phyloP scores from a whole-genome alignment of 2,888 invertebrate genomes.

The Euproctis similis region DNA sequence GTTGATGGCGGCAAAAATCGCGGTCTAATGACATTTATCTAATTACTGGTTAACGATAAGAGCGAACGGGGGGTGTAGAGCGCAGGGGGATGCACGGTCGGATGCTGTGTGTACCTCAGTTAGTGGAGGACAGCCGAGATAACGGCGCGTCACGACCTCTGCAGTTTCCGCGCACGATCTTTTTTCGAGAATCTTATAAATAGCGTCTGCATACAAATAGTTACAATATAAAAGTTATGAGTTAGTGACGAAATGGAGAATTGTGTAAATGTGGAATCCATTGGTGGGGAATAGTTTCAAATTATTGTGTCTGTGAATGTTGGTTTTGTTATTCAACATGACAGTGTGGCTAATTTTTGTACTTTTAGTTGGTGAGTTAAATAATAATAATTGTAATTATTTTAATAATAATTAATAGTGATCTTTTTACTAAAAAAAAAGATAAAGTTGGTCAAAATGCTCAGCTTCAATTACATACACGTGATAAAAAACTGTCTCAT shows the following conservation, averaged over 20 bases:
- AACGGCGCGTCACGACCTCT: constrained; percentile 18
- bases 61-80: constrained; percentile 37
- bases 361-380: constrained; percentile 46
- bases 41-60: constrained; percentile 71
- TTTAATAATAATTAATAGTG: too few species aligned
- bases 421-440: too few species aligned
- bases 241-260: constrained; percentile 15
- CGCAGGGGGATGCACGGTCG: constrained; percentile 30
- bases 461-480: too few species aligned
- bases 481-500: too few species aligned
- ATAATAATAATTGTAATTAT: too few species aligned
- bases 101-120: constrained; percentile 60
- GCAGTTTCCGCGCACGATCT: constrained; percentile 10
- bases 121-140: constrained; percentile 23
- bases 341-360: constrained; percentile 41
- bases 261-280: constrained; percentile 34
- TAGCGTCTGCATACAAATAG: too few species aligned
- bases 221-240: constrained; percentile 12
- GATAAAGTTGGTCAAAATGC: too few species aligned
- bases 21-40: constrained; percentile 74
- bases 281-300: constrained; percentile 22
- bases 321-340: constrained; percentile 19
- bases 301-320: constrained; percentile 19
- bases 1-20: too few species aligned
- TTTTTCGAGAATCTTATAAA: constrained; percentile 14